Conservation (phyloP, 2,888 invertebrate genomes). For the Criorhina ranunculi region DNA sequence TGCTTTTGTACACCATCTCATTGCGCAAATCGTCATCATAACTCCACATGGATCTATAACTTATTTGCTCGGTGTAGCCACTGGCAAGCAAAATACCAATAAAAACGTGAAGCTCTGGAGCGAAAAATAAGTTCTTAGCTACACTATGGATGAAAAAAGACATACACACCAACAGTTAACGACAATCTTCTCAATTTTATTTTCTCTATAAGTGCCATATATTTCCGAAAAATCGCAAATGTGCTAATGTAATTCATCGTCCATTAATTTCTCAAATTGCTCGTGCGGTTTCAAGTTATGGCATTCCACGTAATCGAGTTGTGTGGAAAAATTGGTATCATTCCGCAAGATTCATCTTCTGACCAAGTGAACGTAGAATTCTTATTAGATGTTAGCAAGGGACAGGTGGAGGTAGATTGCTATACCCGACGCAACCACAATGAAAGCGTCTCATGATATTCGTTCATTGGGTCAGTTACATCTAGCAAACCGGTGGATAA, state of each 20-base stretch:
- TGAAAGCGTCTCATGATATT: not conserved
- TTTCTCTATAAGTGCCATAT: constrained; percentile 18
- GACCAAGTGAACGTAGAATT: constrained; percentile 11
- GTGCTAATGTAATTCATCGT: too few relatives aligned
- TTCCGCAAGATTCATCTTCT: constrained; percentile 20
- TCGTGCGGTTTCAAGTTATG: constrained; percentile 5
- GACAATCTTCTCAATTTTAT: constrained; percentile 22
- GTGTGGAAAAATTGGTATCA: constrained; percentile 20
- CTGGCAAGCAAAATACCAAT: constrained; percentile 21
- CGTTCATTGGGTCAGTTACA: not conserved
- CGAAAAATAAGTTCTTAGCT: constrained; percentile 3
- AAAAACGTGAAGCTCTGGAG: constrained; percentile 16
- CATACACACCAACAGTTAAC: constrained; percentile 8
- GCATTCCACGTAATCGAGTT: not conserved
- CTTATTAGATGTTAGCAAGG: not conserved
- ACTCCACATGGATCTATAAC: constrained; percentile 7
- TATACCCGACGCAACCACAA: not conserved
- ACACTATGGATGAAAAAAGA: not conserved
- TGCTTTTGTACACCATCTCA: constrained; percentile 21
- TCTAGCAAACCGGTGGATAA: not conserved
- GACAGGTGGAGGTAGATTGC: constrained; percentile 8
- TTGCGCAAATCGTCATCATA: constrained; percentile 4
- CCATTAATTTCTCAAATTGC: constrained; percentile 14
- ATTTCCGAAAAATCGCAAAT: too few relatives aligned
- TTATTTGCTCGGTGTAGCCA: constrained; percentile 8